Evolutionary conservation across 1,140 invertebrate genomes (phyloP).

Genomic region (Bombus difficillimus): DNA sequence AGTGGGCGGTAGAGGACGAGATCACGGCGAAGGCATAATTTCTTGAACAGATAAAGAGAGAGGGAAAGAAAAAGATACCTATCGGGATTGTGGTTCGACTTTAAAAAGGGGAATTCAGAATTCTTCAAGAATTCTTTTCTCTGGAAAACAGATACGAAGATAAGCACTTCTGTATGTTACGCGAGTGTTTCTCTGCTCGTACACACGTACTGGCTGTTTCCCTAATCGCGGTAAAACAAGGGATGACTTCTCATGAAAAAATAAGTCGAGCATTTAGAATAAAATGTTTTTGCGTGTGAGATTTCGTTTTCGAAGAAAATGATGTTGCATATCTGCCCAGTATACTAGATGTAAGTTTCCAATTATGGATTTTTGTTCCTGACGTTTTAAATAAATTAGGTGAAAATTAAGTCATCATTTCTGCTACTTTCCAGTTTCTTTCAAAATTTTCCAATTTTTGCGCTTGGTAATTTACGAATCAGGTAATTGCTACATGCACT

Average conservation of each 20-base stretch:
- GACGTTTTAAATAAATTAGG: too few species aligned
- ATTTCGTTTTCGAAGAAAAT: neutral
- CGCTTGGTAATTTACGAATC: too few species aligned
- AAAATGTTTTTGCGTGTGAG: neutral
- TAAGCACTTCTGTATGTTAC: neutral
- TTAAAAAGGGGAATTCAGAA: constrained; percentile 32
- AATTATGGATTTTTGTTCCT: too few species aligned
- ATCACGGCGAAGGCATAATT: constrained; percentile 1
- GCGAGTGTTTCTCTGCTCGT: neutral
- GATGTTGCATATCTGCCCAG: neutral
- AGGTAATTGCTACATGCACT: too few species aligned
- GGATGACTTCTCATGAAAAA: neutral
- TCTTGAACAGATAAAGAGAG: neutral
- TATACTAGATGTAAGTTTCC: neutral
- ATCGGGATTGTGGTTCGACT: constrained; percentile 49
- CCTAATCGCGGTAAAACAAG: neutral
- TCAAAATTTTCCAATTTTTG: too few species aligned
- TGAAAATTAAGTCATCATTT: too few species aligned
- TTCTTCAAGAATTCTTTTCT: neutral
- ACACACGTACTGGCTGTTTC: neutral
- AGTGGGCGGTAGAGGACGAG: neutral
- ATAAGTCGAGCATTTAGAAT: neutral
- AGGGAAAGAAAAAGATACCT: neutral
- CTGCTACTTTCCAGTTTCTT: too few species aligned
- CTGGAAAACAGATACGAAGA: constrained; percentile 14